These are phyloP conservation scores for Diorhabda sublineata DNA, from an alignment of 1,140 invertebrate genomes.

Conservation along the genomic window DNA sequence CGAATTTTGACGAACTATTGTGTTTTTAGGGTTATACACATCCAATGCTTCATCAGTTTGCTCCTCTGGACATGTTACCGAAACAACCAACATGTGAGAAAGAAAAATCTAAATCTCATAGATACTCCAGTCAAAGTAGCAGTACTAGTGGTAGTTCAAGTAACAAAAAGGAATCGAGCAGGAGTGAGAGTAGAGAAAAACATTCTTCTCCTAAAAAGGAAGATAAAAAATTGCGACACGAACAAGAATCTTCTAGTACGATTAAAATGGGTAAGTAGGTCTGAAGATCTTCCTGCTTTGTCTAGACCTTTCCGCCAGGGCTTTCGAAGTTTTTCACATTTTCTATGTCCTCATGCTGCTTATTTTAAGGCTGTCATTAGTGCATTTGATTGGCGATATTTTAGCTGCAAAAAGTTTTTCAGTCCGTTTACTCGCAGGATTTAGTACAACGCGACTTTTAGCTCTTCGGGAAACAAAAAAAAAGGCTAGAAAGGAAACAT, in stretches of 20 bases:
- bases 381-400: too few species aligned
- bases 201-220: constrained; percentile 39
- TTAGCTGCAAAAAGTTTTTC: too few species aligned
- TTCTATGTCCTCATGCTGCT: too few species aligned
- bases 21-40: not conserved
- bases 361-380: too few species aligned
- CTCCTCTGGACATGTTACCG: constrained; percentile 39
- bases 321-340: too few species aligned
- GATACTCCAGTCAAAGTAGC: constrained; percentile 32
- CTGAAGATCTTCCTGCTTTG: too few species aligned
- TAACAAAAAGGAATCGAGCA: constrained; percentile 38
- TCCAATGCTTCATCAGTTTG: constrained; percentile 37
- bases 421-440: too few species aligned
- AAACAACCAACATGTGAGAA: constrained; percentile 45
- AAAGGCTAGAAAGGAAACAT: too few species aligned
- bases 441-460: too few species aligned
- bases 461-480: too few species aligned
- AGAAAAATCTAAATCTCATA: constrained; percentile 43
- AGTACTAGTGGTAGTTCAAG: constrained; percentile 21
- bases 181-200: constrained; percentile 44
- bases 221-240: constrained; percentile 33
- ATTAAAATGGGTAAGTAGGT: constrained; percentile 8
- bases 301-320: too few species aligned
- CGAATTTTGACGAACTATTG: too few species aligned
- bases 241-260: constrained; percentile 21